Conservation (phyloP, 2,797 vertebrate genomes). For the Iguana delicatissima region DNA sequence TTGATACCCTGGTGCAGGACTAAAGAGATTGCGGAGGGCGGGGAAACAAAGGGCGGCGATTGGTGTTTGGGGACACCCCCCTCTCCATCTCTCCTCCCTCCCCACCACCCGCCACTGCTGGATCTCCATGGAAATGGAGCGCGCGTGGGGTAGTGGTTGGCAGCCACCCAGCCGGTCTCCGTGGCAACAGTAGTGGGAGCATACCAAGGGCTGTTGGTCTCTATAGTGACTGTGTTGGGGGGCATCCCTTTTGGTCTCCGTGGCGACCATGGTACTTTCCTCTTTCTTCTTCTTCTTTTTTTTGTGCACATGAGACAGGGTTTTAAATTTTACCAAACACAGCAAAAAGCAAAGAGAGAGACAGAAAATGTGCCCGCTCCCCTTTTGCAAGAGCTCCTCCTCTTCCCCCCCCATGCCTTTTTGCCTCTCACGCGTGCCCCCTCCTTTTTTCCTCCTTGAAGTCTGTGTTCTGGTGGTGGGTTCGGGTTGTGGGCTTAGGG, state of each 20-base stretch:
- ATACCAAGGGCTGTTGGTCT: constrained; percentile 47
- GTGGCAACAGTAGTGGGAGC: constrained; percentile 42
- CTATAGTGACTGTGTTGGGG: constrained; percentile 37
- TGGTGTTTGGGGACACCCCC: not conserved
- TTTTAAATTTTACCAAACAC: constrained; percentile 36
- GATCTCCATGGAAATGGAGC: constrained; percentile 33
- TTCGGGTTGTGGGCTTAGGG: no score
- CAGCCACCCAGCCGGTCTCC: constrained; percentile 46
- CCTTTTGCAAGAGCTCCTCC: not conserved
- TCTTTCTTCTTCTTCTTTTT: not conserved
- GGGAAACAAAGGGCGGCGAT: not conserved
- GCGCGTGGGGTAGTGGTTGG: constrained; percentile 31
- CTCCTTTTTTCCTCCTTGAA: no score
- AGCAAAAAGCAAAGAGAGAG: not conserved
- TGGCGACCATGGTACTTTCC: constrained; percentile 47
- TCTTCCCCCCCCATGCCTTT: not conserved
- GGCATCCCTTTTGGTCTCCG: constrained; percentile 50
- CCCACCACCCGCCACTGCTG: not conserved
- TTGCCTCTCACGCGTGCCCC: no score
- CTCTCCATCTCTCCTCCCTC: not conserved
- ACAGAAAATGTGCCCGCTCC: no score
- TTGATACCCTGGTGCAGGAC: constrained; percentile 22
- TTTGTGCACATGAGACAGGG: constrained; percentile 29
- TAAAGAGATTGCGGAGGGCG: not conserved
- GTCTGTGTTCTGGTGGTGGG: not conserved